Percentiles rank a stretch among this genome's conserved stretches.
Evolutionary conservation across 2,797 vertebrate species (phyloP).

Genomic region (Enteromius afrohamiltoni): DNA sequence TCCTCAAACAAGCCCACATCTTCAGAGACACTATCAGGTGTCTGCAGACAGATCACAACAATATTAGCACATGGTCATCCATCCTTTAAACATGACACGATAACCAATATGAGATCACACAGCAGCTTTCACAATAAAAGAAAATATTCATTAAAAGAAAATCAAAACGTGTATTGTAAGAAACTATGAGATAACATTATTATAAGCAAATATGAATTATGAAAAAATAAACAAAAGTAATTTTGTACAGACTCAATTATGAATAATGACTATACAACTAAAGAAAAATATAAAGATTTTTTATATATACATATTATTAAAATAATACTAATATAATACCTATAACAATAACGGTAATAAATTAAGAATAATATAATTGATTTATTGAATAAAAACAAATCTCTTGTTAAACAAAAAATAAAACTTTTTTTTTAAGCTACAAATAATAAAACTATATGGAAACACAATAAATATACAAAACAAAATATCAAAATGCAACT

Average conservation of each 20-base stretch:
- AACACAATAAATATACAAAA: neutral
- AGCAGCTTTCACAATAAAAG: neutral
- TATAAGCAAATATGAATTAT: neutral
- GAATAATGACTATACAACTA: neutral
- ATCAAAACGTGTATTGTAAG: neutral
- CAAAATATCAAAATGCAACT: neutral
- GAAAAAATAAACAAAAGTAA: too few species aligned
- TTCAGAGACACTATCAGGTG: slow-evolving; percentile 54
- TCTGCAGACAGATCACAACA: slow-evolving; percentile 47
- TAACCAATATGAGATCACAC: neutral
- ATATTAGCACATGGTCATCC: neutral
- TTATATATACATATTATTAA: neutral
- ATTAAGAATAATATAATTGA: too few species aligned
- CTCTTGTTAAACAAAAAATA: too few species aligned
- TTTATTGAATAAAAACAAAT: too few species aligned
- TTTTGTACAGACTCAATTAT: neutral
- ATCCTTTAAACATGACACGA: neutral
- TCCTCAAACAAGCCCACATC: slow-evolving; percentile 71
- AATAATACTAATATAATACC: neutral
- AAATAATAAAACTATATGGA: neutral
- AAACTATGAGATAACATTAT: neutral
- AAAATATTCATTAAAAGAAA: neutral
- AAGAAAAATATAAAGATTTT: neutral
- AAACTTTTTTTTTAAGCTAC: too few species aligned
- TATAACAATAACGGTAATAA: too few species aligned